Conservation (phyloP, 2,888 invertebrate species). For the Schizotus pectinicornis region DNA sequence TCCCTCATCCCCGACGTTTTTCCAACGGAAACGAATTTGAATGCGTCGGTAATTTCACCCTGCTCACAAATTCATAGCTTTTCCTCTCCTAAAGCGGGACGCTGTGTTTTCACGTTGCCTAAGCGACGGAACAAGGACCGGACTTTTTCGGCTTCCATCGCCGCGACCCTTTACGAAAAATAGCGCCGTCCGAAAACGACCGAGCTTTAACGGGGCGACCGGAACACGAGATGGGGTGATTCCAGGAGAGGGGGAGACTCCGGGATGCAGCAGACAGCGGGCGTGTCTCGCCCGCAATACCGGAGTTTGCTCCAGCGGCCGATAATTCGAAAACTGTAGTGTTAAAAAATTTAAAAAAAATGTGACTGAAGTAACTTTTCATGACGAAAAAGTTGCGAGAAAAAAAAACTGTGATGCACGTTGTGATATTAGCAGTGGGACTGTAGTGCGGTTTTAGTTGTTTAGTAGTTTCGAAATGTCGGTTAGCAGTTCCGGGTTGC, state of each 20-base stretch:
- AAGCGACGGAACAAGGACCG: slow-evolving; percentile 31
- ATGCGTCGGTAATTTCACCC: slow-evolving; percentile 11
- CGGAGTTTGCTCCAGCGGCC: slow-evolving; percentile 36
- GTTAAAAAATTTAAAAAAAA: slow-evolving; percentile 20
- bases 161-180: background rate
- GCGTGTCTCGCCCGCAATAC: slow-evolving; percentile 53
- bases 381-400: background rate
- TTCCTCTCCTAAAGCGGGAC: slow-evolving; percentile 22
- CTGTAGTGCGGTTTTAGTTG: background rate
- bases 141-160: slow-evolving; percentile 3
- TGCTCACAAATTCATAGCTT: slow-evolving; percentile 41
- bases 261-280: slow-evolving; percentile 51
- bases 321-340: slow-evolving; percentile 22
- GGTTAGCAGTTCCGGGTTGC: slow-evolving; percentile 39
- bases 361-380: background rate
- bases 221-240: slow-evolving; percentile 40
- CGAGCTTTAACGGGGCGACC: slow-evolving; percentile 35
- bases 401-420: background rate
- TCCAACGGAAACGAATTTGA: slow-evolving; percentile 38
- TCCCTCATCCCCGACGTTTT: slow-evolving; percentile 17
- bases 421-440: slow-evolving; percentile 18
- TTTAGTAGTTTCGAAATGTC: slow-evolving; percentile 33
- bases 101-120: slow-evolving; percentile 33
- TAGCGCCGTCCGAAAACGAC: slow-evolving; percentile 24
- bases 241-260: slow-evolving; percentile 48